Evolutionary conservation across 1,140 invertebrate genomes (phyloP).

Genomic region (Neodiprion pinetum): DNA sequence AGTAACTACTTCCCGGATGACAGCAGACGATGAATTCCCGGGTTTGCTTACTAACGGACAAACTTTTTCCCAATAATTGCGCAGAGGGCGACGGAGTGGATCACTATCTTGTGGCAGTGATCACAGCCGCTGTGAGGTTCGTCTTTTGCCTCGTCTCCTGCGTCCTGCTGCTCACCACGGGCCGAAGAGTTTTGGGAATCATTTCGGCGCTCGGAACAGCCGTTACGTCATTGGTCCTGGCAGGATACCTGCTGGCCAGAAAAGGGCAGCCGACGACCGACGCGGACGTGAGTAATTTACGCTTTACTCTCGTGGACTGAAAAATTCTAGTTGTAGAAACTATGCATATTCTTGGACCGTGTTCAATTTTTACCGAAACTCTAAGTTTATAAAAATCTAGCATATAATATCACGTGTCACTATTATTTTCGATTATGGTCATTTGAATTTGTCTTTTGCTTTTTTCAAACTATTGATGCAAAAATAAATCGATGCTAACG

Average conservation of each 20-base stretch:
- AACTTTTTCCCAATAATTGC: background rate
- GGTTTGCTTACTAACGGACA: background rate
- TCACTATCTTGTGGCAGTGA: conserved; percentile 67
- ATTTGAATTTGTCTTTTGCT: too few relatives aligned
- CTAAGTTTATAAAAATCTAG: background rate
- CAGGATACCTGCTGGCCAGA: conserved; percentile 61
- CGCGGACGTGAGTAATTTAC: conserved; percentile 45
- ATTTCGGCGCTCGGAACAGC: conserved; percentile 71
- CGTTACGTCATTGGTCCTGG: conserved; percentile 66
- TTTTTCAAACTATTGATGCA: too few relatives aligned
- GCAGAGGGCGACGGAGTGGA: conserved; percentile 47
- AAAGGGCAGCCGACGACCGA: conserved; percentile 46
- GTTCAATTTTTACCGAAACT: too few relatives aligned
- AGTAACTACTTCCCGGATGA: too few relatives aligned
- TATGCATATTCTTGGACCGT: too few relatives aligned
- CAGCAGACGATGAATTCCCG: background rate
- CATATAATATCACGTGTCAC: too few relatives aligned
- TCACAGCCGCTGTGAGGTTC: conserved; percentile 70
- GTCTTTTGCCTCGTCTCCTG: conserved; percentile 70
- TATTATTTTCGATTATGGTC: too few relatives aligned
- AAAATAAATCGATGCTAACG: too few relatives aligned
- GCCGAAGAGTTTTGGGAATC: conserved; percentile 68
- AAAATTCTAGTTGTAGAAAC: background rate
- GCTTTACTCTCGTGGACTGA: too few relatives aligned
- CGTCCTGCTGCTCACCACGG: conserved; percentile 67